Evolutionary conservation across 1,140 invertebrate species (phyloP).

Genomic region (Fopius arisanus): DNA sequence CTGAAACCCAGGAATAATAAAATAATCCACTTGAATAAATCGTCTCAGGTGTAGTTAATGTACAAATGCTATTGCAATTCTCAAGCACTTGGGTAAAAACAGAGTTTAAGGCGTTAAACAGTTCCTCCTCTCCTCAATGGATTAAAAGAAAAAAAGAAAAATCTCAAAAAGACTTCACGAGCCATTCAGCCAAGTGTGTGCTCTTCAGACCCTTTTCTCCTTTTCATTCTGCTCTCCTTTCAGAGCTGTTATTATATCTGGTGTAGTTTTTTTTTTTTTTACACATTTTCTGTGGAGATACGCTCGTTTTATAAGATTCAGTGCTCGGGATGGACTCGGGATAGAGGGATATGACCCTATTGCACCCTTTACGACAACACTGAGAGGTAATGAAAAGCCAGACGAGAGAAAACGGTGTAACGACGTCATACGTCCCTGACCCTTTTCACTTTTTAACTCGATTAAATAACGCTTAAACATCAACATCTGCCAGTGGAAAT

Average conservation of each 20-base stretch:
- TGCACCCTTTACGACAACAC: conserved; percentile 2
- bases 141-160: not conserved
- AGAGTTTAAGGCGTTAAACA: not conserved
- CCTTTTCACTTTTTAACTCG: not conserved
- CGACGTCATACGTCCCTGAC: not conserved
- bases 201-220: not conserved
- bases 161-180: not conserved
- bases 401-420: not conserved
- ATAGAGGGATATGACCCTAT: not conserved
- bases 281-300: not conserved
- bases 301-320: not conserved
- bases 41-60: not conserved
- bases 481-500: no score
- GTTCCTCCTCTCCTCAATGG: not conserved
- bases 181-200: not conserved
- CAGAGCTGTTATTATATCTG: not conserved
- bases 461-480: not conserved
- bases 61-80: not conserved
- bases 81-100: not conserved
- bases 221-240: not conserved
- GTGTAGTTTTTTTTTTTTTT: not conserved
- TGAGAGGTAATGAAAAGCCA: not conserved
- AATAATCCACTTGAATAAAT: not conserved
- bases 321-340: not conserved
- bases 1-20: conserved; percentile 63